Conservation (phyloP, 2,113 vertebrate species). For the Crotalus helleri region DNA sequence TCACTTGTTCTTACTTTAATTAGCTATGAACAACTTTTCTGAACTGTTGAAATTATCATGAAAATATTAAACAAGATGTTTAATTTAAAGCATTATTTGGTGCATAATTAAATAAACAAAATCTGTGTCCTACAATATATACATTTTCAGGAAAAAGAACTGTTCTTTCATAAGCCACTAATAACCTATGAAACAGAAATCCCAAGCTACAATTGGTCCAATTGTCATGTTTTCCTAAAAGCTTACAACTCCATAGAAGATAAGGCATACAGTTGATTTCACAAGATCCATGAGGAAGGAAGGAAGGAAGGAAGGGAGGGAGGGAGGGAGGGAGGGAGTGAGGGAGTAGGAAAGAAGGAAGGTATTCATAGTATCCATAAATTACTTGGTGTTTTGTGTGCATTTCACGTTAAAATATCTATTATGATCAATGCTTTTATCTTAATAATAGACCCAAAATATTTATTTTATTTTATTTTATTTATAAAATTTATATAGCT, state of each 20-base stretch:
- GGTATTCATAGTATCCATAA: not conserved
- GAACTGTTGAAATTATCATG: not conserved
- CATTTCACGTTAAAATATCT: not conserved
- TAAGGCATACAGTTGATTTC: not conserved
- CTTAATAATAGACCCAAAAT: not conserved
- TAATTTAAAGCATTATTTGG: constrained; percentile 7
- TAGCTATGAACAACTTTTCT: not conserved
- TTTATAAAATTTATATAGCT: not conserved
- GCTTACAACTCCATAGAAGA: not conserved
- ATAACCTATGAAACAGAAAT: not conserved
- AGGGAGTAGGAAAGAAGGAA: no score
- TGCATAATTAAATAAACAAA: constrained; percentile 15
- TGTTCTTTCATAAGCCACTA: not conserved
- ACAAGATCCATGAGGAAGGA: no score
- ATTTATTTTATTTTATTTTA: not conserved
- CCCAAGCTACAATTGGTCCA: not conserved
- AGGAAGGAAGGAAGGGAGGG: no score
- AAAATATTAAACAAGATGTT: not conserved
- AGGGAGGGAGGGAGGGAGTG: no score
- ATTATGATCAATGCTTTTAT: not conserved
- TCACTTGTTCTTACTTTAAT: constrained; percentile 19
- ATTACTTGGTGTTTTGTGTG: not conserved
- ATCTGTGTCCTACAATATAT: not conserved
- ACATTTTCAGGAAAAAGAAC: not conserved
- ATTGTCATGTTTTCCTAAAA: not conserved